Base-by-base conservation (phyloP, 2,113 vertebrate species). In the Chaenogobius annularis region DNA sequence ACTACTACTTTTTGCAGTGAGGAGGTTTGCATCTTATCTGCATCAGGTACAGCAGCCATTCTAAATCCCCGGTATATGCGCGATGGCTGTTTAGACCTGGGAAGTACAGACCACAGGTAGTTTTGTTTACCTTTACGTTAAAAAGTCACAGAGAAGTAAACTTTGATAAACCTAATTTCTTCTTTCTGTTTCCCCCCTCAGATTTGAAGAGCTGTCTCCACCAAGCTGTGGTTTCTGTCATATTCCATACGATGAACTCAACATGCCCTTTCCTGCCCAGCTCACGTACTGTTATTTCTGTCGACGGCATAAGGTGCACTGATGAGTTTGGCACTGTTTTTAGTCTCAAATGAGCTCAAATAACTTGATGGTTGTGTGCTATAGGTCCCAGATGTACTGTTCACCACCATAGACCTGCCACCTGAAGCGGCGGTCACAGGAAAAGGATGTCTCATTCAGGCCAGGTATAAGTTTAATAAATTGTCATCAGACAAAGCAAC, bases 11-110 rank as follows among this genome's bases (percentile, higher is more conserved):
- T 54, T 63, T 40, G 15, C 78, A 44, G 97, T 76, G 98, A 99
- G 90, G 98, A 99, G 89, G 97, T 98, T 89, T 99, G 98, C 82
- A 99, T 99, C 91, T 93, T 99, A 79, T 99, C 98, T 0, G 98
- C 98, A 0, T 96, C 96, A 1, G 98, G 98, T 87, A 99, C 98
- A 1, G 97, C 98, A 15, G 95, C 97, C 73, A 95, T 98, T 79
- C 92, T 99, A 85, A 98, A 97, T 91, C 96, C 96, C 87, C 94
- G 95, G 64, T 96, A 96, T 85, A 95, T 99, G 79, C 98, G 98
- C 55, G 97, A 99, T 78, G 96, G 96, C 88, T 94, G 94, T 72
- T 71, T 96, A 84, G 97, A 99, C 85, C 91, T 94, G 69, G 95
- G 92, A 91, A 94, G 93, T 93, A 90, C 93, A 73, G 98, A 99